A percentile compares a stretch with the other conserved stretches of the same genome.
Conservation (phyloP, 2,797 vertebrate species). For the Pogoniulus pusillus region DNA sequence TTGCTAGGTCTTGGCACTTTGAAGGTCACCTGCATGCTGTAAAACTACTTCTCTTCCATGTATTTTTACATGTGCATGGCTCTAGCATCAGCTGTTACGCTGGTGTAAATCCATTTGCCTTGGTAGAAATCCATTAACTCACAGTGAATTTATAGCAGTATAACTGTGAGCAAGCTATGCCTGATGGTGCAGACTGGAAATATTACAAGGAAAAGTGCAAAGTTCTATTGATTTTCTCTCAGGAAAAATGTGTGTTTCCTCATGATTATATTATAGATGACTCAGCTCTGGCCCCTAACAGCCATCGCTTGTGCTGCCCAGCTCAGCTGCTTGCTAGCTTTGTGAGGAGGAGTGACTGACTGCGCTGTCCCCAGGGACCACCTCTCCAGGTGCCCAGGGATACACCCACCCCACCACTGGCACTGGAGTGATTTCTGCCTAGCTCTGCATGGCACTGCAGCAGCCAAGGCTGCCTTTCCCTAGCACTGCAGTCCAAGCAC, state of each 20-base stretch:
- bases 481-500: background rate
- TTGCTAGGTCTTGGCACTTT: background rate
- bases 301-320: background rate
- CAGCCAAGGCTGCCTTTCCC: background rate
- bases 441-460: background rate
- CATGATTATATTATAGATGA: conserved; percentile 51
- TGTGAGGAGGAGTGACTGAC: rapidly evolving
- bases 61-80: background rate
- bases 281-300: conserved; percentile 19
- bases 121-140: conserved; percentile 43
- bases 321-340: background rate
- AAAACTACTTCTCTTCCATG: background rate
- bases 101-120: conserved; percentile 32
- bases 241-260: conserved; percentile 55
- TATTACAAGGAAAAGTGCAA: conserved; percentile 65
- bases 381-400: background rate
- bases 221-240: conserved; percentile 67
- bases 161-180: conserved; percentile 23
- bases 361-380: background rate
- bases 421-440: background rate
- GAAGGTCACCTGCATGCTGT: background rate
- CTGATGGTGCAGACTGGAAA: conserved; percentile 46
- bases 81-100: background rate
- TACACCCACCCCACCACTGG: rapidly evolving
- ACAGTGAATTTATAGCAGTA: conserved; percentile 8